A percentile compares a stretch with the other conserved stretches of the same genome.
These are phyloP conservation scores for Cossypha heuglini DNA, from an alignment of 2,797 vertebrate species.

Conservation along the genomic window DNA sequence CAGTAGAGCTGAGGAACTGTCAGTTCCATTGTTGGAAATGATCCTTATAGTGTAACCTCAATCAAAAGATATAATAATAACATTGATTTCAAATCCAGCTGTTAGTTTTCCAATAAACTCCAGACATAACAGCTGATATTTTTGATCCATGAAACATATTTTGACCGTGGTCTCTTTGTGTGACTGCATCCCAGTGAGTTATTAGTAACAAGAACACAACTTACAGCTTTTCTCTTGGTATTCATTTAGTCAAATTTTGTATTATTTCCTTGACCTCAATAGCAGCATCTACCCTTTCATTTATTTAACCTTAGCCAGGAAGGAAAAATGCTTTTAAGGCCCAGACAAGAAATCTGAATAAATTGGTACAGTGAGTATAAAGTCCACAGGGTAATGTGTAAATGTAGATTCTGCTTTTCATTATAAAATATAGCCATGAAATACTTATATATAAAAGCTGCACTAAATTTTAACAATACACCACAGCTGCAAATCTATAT, in stretches of 20 bases:
- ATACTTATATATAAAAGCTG: constrained; percentile 49
- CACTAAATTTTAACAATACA: constrained; percentile 62
- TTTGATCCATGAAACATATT: neutral
- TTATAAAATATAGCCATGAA: constrained; percentile 62
- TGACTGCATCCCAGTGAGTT: neutral
- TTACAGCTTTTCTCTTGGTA: neutral
- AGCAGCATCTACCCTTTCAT: neutral
- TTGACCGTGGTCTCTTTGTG: neutral
- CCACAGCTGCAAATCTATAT: constrained; percentile 5
- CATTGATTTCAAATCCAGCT: constrained; percentile 1
- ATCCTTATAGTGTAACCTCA: neutral
- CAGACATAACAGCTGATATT: neutral
- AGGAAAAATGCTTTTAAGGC: constrained; percentile 18
- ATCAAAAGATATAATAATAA: neutral
- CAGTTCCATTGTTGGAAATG: neutral
- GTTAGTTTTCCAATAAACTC: neutral
- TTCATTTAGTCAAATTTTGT: neutral
- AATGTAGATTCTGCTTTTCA: constrained; percentile 51
- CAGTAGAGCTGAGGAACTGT: neutral
- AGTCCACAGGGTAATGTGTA: constrained; percentile 48
- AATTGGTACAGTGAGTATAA: neutral
- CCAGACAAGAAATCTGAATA: constrained; percentile 46
- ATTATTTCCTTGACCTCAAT: neutral
- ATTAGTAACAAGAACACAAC: neutral
- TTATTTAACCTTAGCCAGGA: constrained; percentile 50